Evolutionary conservation across 2,888 invertebrate genomes (phyloP).

Genomic region (Caenorhabditis uteleia): DNA sequence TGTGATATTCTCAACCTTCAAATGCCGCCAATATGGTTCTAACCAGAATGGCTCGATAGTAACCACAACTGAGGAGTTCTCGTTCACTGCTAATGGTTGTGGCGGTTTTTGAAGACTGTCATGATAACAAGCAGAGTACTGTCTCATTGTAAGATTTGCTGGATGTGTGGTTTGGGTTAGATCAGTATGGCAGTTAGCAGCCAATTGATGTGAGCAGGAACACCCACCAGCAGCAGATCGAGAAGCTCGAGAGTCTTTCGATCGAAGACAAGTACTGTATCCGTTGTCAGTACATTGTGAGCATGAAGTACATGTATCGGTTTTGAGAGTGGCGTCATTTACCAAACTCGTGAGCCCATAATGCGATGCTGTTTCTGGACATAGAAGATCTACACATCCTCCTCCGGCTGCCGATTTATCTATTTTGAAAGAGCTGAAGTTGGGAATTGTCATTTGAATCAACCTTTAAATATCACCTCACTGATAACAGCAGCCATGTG

Average conservation of each 20-base stretch:
- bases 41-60: conserved; percentile 67
- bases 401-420: conserved; percentile 39
- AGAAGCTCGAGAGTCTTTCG: conserved; percentile 35
- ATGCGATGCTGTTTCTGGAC: conserved; percentile 47
- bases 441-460: too few species aligned
- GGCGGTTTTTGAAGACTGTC: conserved; percentile 60
- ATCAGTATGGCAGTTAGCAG: conserved; percentile 54
- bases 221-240: conserved; percentile 40
- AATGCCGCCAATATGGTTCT: conserved; percentile 63
- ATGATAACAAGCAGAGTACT: conserved; percentile 45
- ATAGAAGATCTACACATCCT: conserved; percentile 50
- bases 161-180: conserved; percentile 35
- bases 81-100: conserved; percentile 54
- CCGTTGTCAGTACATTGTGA: conserved; percentile 62
- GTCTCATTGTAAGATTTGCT: conserved; percentile 52
- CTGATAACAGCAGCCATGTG: too few species aligned
- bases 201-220: conserved; percentile 49
- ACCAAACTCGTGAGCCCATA: conserved; percentile 46
- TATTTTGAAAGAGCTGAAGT: conserved; percentile 43
- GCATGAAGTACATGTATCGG: conserved; percentile 56
- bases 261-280: conserved; percentile 45
- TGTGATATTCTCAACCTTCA: conserved; percentile 57
- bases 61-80: conserved; percentile 54
- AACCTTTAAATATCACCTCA: too few species aligned
- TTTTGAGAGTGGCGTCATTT: conserved; percentile 51